Evolutionary conservation across 92 coral and sea anemone genomes (phyloP).

Genomic region (Parazoanthus swiftii): DNA sequence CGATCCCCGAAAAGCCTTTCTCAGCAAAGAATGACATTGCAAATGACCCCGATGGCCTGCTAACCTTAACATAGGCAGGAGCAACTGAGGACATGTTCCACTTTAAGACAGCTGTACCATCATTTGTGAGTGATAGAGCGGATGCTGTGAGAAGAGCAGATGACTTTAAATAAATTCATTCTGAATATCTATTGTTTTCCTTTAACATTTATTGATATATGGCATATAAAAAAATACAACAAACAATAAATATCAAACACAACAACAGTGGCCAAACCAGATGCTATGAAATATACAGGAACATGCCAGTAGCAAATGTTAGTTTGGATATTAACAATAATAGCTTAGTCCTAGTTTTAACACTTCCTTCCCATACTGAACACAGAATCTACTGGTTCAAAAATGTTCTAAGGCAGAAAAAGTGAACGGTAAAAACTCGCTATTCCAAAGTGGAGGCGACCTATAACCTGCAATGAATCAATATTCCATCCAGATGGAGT

Average conservation of each 20-base stretch:
- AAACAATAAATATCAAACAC: not conserved
- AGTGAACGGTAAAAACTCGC: too few species aligned
- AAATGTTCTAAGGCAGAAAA: too few species aligned
- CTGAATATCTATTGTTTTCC: too few species aligned
- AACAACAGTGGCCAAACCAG: not conserved
- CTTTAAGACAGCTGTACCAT: conserved; percentile 50
- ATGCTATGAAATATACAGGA: not conserved
- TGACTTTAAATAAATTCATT: too few species aligned
- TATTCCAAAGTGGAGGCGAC: too few species aligned
- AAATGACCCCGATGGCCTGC: not conserved
- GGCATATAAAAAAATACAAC: not conserved
- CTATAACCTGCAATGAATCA: too few species aligned
- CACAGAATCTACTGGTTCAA: too few species aligned
- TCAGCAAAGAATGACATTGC: not conserved
- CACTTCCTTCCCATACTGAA: too few species aligned
- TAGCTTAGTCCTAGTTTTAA: too few species aligned
- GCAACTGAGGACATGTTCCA: conserved; percentile 97
- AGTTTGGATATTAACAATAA: too few species aligned
- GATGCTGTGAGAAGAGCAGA: conserved; percentile 44
- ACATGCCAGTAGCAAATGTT: too few species aligned
- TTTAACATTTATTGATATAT: not conserved
- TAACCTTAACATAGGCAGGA: conserved; percentile 97
- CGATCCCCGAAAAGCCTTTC: not conserved
- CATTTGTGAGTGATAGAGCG: conserved; percentile 57
- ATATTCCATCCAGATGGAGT: too few species aligned